Conservation (phyloP, 2,113 vertebrate species). For the Ursus arctos region DNA sequence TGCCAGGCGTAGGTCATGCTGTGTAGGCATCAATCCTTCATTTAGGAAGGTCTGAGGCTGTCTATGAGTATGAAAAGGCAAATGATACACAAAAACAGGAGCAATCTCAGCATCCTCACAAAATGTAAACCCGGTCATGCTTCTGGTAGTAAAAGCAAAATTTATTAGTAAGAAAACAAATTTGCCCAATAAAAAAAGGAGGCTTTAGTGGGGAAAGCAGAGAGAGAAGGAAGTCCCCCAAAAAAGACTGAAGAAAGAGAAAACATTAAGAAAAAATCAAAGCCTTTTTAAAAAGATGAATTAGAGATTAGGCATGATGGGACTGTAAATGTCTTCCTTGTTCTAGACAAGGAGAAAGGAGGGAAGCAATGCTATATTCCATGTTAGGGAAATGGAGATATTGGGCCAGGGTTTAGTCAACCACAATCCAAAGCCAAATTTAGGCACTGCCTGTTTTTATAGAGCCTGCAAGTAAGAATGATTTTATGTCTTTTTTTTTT, state of each 20-base stretch:
- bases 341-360: neutral
- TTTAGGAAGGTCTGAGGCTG: slow-evolving; percentile 71
- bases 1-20: slow-evolving; percentile 77
- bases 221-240: neutral
- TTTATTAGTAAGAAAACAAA: slow-evolving; percentile 68
- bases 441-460: neutral
- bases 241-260: slow-evolving; percentile 37
- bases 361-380: neutral
- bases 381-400: neutral
- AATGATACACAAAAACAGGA: slow-evolving; percentile 74
- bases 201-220: neutral
- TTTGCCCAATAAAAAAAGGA: slow-evolving; percentile 46
- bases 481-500: neutral
- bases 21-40: slow-evolving; percentile 75
- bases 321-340: neutral
- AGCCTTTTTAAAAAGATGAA: slow-evolving; percentile 46
- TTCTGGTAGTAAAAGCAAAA: slow-evolving; percentile 67
- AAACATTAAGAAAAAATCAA: slow-evolving; percentile 42
- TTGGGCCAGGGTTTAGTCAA: neutral
- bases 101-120: slow-evolving; percentile 70
- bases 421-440: neutral
- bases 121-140: slow-evolving; percentile 69
- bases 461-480: neutral
- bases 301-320: neutral
- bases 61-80: slow-evolving; percentile 66